Evolutionary conservation across 2,113 vertebrate genomes (phyloP).

Genomic region (Perca schrenkii): DNA sequence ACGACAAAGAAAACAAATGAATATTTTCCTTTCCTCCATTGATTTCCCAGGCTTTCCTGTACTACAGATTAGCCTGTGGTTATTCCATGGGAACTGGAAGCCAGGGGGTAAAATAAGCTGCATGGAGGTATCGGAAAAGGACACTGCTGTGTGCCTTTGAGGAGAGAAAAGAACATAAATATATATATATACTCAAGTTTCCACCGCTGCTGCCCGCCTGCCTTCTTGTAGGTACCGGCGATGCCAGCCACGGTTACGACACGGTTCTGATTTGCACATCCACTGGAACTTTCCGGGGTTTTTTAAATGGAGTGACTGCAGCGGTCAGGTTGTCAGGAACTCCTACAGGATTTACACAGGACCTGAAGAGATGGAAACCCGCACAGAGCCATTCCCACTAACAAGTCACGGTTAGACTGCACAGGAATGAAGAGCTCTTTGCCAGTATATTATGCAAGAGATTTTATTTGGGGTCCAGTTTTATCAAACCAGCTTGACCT

Average conservation of each 20-base stretch:
- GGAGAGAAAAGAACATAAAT: conserved; percentile 62
- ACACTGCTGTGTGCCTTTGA: conserved; percentile 58
- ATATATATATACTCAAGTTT: conserved; percentile 77
- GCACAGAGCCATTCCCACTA: conserved; percentile 30
- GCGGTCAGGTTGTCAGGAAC: conserved; percentile 60
- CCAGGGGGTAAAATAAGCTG: conserved; percentile 44
- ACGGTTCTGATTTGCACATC: conserved; percentile 70
- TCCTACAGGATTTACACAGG: conserved; percentile 56
- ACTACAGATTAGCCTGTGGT: conserved; percentile 54
- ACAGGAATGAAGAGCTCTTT: conserved; percentile 21
- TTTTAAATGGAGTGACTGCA: conserved; percentile 47
- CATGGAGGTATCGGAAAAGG: conserved; percentile 67
- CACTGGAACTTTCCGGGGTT: conserved; percentile 82
- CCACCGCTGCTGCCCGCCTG: conserved; percentile 55
- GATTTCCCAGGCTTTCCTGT: conserved; percentile 51
- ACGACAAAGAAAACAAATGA: conserved; percentile 57
- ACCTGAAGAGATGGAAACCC: conserved; percentile 71
- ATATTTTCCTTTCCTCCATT: conserved; percentile 38
- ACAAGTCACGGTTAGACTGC: conserved; percentile 50
- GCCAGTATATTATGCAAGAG: conserved; percentile 60
- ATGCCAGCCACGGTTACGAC: conserved; percentile 63
- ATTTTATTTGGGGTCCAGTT: conserved; percentile 24
- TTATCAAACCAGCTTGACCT: conserved; percentile 25
- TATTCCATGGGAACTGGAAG: conserved; percentile 71
- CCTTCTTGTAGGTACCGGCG: conserved; percentile 36